These are phyloP conservation scores for Atrina japonica DNA, from an alignment of 2,888 invertebrate genomes.

Conservation along the genomic window DNA sequence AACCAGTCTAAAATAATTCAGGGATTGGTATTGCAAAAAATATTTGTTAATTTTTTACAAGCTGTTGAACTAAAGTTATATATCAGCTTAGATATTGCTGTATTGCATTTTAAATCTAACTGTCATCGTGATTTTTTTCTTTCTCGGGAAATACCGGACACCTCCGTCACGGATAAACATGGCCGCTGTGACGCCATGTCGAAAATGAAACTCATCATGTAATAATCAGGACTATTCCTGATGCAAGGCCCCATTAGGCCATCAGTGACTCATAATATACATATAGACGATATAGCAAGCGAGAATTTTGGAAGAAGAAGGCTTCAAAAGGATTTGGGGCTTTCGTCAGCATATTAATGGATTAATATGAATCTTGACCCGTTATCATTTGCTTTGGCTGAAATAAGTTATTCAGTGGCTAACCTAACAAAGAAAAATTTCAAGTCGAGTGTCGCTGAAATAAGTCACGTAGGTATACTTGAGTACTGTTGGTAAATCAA, in stretches of 20 bases:
- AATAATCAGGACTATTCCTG: conserved; percentile 48
- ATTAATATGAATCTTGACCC: conserved; percentile 89
- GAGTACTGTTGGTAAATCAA: conserved; percentile 48
- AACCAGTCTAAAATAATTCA: too few species aligned
- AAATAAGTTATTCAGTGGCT: conserved; percentile 98
- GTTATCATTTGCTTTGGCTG: conserved; percentile 98
- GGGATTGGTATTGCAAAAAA: too few species aligned
- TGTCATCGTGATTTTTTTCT: too few species aligned
- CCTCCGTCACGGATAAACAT: conserved; percentile 57
- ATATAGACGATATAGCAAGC: conserved; percentile 39
- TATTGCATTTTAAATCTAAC: too few species aligned
- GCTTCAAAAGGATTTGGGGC: conserved; percentile 87
- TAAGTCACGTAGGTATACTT: conserved; percentile 90
- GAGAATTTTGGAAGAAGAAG: conserved; percentile 62
- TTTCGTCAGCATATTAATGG: conserved; percentile 89
- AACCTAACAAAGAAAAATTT: conserved; percentile 97
- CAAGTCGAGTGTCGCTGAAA: conserved; percentile 93
- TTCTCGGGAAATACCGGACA: conserved; percentile 31
- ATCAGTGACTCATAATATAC: conserved; percentile 42
- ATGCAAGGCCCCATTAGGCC: conserved; percentile 54
- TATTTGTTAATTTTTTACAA: too few species aligned
- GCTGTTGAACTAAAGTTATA: too few species aligned
- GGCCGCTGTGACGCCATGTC: conserved; percentile 76
- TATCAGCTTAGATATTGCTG: too few species aligned
- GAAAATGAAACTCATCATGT: conserved; percentile 57